Conservation (phyloP, 2,113 vertebrate genomes). For the Piaya cayana region DNA sequence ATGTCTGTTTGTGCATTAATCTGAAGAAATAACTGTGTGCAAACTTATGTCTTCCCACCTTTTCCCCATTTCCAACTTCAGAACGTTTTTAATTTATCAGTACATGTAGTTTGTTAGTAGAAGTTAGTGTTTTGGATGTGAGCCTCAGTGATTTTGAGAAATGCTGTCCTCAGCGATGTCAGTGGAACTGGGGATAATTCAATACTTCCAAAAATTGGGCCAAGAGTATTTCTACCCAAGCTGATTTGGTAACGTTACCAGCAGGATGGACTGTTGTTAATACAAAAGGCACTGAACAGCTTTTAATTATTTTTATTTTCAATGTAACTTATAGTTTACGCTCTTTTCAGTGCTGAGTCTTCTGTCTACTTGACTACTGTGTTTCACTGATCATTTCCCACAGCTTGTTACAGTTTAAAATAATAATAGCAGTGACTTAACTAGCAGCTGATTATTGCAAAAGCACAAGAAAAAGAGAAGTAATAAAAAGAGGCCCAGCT, state of each 20-base stretch:
- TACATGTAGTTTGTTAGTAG: slow-evolving; percentile 50
- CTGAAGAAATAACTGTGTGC: slow-evolving; percentile 10
- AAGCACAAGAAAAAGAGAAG: slow-evolving; percentile 34
- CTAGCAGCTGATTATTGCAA: slow-evolving; percentile 18
- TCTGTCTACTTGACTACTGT: slow-evolving; percentile 61
- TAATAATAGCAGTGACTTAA: not conserved
- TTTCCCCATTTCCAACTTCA: not conserved
- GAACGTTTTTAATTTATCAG: slow-evolving; percentile 46
- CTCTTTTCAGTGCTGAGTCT: slow-evolving; percentile 49
- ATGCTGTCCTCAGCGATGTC: slow-evolving; percentile 28
- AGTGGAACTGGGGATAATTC: not conserved
- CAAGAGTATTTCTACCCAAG: slow-evolving; percentile 25
- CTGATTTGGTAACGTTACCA: slow-evolving; percentile 27
- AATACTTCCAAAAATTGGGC: not conserved
- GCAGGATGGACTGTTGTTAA: not conserved
- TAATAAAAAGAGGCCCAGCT: not conserved
- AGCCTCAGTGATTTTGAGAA: slow-evolving; percentile 36
- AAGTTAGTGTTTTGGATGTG: slow-evolving; percentile 68
- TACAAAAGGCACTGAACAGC: slow-evolving; percentile 51
- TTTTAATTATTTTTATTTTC: slow-evolving; percentile 52
- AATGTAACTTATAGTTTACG: slow-evolving; percentile 10
- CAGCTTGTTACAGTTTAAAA: not conserved
- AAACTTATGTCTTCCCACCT: not conserved
- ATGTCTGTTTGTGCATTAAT: slow-evolving; percentile 28
- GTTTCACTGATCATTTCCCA: slow-evolving; percentile 34